phyloP scores from a whole-genome alignment of 2,113 vertebrate species.

The Cygnus atratus region DNA sequence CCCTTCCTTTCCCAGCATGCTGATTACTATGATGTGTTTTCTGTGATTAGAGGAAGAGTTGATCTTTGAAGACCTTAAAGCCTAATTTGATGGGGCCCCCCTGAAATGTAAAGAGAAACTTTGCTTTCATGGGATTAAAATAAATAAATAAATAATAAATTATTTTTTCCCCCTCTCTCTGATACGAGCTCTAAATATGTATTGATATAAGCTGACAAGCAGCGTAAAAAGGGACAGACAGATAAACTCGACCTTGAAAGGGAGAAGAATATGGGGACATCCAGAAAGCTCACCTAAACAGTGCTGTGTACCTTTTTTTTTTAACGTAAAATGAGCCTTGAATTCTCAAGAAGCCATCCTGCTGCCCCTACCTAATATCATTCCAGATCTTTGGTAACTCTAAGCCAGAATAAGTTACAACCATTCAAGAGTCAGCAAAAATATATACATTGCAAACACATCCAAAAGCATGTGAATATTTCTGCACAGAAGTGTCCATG shows the following conservation, averaged over 20 bases:
- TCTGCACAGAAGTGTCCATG: neutral
- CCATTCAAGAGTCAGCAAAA: neutral
- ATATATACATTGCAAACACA: neutral
- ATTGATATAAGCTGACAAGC: neutral
- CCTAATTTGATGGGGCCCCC: neutral
- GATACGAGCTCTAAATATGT: neutral
- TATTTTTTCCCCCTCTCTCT: neutral
- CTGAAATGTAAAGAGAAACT: neutral
- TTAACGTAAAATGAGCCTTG: neutral
- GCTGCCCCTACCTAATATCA: neutral
- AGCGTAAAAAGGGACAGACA: neutral
- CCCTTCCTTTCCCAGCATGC: conserved; percentile 7
- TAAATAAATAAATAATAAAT: neutral
- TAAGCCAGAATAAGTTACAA: neutral
- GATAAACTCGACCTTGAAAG: neutral
- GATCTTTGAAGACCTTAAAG: conserved; percentile 27
- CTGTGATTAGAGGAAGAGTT: conserved; percentile 27
- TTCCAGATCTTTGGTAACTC: neutral
- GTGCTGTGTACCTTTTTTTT: fast-evolving
- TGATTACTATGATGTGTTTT: conserved; percentile 50
- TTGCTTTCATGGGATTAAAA: neutral
- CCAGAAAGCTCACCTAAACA: neutral
- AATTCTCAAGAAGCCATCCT: neutral
- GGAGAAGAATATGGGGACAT: neutral
- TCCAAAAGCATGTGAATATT: neutral